Conservation (phyloP, 2,113 vertebrate species). For the Silurus glanis region DNA sequence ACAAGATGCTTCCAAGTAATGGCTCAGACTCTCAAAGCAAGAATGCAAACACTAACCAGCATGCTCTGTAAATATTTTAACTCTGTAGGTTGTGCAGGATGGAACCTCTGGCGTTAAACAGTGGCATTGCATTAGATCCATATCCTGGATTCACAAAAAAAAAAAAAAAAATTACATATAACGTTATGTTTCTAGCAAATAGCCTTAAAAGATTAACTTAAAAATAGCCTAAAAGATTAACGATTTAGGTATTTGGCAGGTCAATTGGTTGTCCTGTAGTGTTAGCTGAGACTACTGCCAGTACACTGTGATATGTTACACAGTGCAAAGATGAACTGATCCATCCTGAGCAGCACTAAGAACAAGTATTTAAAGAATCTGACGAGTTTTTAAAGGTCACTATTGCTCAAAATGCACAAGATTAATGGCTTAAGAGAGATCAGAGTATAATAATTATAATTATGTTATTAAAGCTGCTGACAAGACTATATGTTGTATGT, state of each 20-base stretch:
- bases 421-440: neutral
- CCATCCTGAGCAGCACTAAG: neutral
- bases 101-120: neutral
- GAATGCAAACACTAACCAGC: neutral
- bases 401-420: neutral
- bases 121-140: neutral
- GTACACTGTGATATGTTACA: neutral
- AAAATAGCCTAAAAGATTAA: neutral
- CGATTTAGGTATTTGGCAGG: neutral
- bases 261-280: neutral
- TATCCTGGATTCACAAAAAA: no score
- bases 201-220: neutral
- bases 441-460: neutral
- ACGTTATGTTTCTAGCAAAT: neutral
- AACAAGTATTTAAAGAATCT: constrained; percentile 13
- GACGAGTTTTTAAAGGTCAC: neutral
- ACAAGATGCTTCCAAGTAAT: neutral
- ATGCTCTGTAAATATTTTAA: neutral
- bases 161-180: no score
- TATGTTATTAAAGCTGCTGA: neutral
- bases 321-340: neutral
- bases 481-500: neutral
- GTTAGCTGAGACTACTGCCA: neutral
- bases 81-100: neutral
- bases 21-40: neutral